Conservation (phyloP, 2,888 invertebrate genomes). For the Aleiodes alternator region DNA sequence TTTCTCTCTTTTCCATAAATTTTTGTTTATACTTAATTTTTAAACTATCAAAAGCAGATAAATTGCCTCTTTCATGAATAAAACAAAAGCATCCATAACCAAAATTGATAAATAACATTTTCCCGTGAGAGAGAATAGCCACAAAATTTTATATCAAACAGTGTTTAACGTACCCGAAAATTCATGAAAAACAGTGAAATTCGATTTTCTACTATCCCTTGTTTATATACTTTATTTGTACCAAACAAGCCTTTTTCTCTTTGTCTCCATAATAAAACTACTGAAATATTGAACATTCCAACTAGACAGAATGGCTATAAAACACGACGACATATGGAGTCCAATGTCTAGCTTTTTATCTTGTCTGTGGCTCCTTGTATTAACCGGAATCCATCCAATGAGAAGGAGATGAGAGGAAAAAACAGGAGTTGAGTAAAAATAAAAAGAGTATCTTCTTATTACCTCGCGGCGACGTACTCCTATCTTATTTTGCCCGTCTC, state of each 20-base stretch:
- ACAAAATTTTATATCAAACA: slow-evolving; percentile 13
- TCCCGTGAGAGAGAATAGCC: not conserved
- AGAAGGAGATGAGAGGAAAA: not conserved
- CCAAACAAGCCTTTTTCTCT: not conserved
- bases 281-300: slow-evolving; percentile 34
- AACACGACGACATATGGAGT: slow-evolving; percentile 32
- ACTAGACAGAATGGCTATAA: slow-evolving; percentile 24
- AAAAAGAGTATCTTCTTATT: slow-evolving; percentile 32
- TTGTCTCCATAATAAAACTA: slow-evolving; percentile 15
- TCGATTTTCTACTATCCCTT: slow-evolving; percentile 6
- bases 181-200: slow-evolving; percentile 1
- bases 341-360: slow-evolving; percentile 33
- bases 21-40: no score
- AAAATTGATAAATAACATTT: slow-evolving; percentile 9
- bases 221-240: slow-evolving; percentile 1
- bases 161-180: not conserved
- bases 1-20: no score
- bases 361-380: slow-evolving; percentile 32
- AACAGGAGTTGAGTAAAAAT: slow-evolving; percentile 14
- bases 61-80: not conserved
- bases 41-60: no score
- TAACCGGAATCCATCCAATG: slow-evolving; percentile 28
- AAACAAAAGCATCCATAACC: slow-evolving; percentile 14
- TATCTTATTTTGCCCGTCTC: slow-evolving; percentile 41
- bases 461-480: slow-evolving; percentile 42